These are phyloP conservation scores for Dinothrombium tinctorium DNA, from an alignment of 1,140 invertebrate species.

Conservation along the genomic window DNA sequence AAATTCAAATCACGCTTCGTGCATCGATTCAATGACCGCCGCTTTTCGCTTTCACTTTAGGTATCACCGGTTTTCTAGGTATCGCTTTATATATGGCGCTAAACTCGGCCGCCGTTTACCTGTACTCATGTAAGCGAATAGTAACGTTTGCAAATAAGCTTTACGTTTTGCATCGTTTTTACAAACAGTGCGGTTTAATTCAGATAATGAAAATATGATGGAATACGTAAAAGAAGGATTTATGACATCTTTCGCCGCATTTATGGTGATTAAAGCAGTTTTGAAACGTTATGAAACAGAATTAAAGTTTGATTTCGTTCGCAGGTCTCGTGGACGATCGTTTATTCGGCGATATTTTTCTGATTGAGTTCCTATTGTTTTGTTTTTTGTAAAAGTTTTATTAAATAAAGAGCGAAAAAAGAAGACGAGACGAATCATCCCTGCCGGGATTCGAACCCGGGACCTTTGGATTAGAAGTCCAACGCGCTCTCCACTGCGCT, in stretches of 20 bases:
- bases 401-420: too few relatives aligned
- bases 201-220: conserved; percentile 7
- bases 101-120: conserved; percentile 11
- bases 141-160: too few relatives aligned
- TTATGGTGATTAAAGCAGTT: conserved; percentile 5
- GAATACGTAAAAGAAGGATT: conserved; percentile 10
- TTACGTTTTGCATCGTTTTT: neutral
- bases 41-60: neutral
- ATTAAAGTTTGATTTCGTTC: neutral
- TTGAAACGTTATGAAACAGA: neutral
- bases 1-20: neutral
- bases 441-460: too few relatives aligned
- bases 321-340: conserved; percentile 6
- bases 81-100: conserved; percentile 4
- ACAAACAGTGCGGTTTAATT: conserved; percentile 6
- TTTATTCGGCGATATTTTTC: conserved; percentile 4
- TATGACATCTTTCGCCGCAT: conserved; percentile 10
- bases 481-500: too few relatives aligned
- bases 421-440: too few relatives aligned
- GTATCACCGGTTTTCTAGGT: conserved; percentile 10
- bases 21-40: neutral
- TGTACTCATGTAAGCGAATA: conserved; percentile 11
- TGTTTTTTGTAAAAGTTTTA: too few relatives aligned
- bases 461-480: too few relatives aligned
- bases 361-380: too few relatives aligned